Evolutionary conservation across 2,888 invertebrate species (phyloP).

Genomic region (Volucella bombylans): DNA sequence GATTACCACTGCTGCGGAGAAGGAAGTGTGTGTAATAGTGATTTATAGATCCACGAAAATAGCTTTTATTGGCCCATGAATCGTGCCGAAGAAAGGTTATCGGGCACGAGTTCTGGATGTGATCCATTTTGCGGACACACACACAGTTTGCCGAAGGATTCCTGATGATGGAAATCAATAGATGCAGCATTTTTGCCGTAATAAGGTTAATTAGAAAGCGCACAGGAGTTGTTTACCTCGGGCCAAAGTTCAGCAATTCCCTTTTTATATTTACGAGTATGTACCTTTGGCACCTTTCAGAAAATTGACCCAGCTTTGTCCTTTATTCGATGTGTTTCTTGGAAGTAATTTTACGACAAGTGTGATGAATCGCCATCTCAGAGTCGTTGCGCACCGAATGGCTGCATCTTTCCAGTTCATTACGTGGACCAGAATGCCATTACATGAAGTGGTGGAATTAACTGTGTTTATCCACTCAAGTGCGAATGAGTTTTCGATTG

Average conservation of each 20-base stretch:
- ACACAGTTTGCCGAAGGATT: background rate
- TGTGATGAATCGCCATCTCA: too few species aligned
- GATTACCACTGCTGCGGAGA: constrained; percentile 36
- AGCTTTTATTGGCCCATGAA: constrained; percentile 53
- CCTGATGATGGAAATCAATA: constrained; percentile 27
- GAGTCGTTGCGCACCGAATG: too few species aligned
- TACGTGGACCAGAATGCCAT: background rate
- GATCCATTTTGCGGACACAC: constrained; percentile 10
- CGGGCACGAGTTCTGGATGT: constrained; percentile 2
- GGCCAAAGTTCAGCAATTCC: background rate
- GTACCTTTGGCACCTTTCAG: constrained; percentile 15
- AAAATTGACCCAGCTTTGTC: background rate
- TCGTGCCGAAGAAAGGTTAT: constrained; percentile 15
- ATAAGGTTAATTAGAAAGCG: constrained; percentile 32
- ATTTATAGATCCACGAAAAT: constrained; percentile 48
- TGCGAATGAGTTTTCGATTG: constrained; percentile 11
- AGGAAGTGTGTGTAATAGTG: constrained; percentile 21
- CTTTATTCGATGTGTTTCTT: background rate
- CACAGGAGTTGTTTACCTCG: constrained; percentile 1
- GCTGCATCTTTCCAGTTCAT: constrained; percentile 50
- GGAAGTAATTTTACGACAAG: background rate
- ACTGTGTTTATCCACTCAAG: constrained; percentile 22
- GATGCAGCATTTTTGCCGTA: background rate
- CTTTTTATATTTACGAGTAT: background rate
- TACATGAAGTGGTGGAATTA: background rate